Conservation (phyloP, 2,797 vertebrate genomes). For the Poecilia velifera region DNA sequence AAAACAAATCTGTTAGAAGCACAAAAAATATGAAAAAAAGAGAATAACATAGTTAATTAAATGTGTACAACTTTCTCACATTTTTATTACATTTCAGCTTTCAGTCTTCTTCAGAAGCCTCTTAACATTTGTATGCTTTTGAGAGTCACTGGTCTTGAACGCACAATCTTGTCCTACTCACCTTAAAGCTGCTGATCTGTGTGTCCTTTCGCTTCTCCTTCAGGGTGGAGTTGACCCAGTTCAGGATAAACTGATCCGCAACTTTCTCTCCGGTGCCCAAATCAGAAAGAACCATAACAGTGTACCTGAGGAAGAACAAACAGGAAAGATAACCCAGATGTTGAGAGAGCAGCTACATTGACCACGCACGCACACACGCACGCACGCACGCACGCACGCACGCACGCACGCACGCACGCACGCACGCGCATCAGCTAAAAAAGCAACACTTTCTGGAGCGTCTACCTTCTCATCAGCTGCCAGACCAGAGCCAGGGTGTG, state of each 20-base stretch:
- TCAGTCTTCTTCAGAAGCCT: not conserved
- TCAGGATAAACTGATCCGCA: constrained; percentile 91
- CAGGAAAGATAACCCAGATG: constrained; percentile 3
- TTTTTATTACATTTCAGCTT: not conserved
- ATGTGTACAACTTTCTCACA: not conserved
- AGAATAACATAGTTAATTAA: not conserved
- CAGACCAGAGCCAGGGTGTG: constrained; percentile 93
- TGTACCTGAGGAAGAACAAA: constrained; percentile 82
- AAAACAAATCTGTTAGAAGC: not conserved
- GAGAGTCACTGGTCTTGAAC: not conserved
- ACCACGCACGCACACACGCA: not conserved
- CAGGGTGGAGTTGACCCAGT: constrained; percentile 94
- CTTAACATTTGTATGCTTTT: not conserved
- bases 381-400: not conserved
- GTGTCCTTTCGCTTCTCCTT: constrained; percentile 83
- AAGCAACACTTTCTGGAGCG: too few species aligned
- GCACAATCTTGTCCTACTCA: constrained; percentile 56
- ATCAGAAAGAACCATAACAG: constrained; percentile 90
- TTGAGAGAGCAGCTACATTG: not conserved
- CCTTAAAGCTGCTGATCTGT: constrained; percentile 93
- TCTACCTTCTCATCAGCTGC: constrained; percentile 97
- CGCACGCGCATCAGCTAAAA: not conserved
- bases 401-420: not conserved
- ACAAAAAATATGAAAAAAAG: not conserved
- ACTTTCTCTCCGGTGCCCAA: constrained; percentile 93